Conservation (phyloP, 2,113 vertebrate species). For the Rattus norvegicus region GRCr8 NC_086032.1:3436001-3436500, state of each 20-base stretch:
- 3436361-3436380: background rate
- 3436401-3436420: background rate
- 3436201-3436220: background rate
- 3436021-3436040: background rate
- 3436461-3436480: background rate
- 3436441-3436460: background rate
- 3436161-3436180: background rate
- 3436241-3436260: background rate
- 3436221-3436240: constrained; percentile 14
- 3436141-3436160: background rate
- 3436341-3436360: background rate
- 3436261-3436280: constrained; percentile 20
- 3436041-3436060: background rate
- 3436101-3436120: background rate
- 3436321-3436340: constrained; percentile 1
- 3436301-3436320: background rate
- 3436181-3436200: constrained; percentile 28
- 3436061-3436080: background rate
- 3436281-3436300: background rate
- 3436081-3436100: background rate
- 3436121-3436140: background rate
- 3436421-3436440: background rate
- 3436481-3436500: background rate
- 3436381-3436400: constrained; percentile 28
- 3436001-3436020: background rate